Conservation (phyloP, 2,113 vertebrate genomes). For the Tinamus guttatus region DNA sequence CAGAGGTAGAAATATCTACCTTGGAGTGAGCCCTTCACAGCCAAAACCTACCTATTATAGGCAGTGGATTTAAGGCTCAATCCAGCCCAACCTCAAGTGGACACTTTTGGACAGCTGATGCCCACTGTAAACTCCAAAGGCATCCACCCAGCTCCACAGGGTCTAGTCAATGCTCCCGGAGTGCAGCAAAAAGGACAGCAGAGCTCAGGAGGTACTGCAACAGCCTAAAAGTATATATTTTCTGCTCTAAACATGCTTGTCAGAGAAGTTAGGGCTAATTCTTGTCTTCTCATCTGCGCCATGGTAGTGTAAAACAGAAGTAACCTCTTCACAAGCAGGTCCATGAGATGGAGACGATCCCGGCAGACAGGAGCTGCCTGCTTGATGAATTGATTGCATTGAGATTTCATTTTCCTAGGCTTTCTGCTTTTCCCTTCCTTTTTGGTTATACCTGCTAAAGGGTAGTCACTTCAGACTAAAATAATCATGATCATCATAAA, state of each 20-base stretch:
- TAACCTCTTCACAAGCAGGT: not conserved
- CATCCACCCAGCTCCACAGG: too few species aligned
- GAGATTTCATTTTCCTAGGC: conserved; percentile 2
- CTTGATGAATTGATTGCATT: conserved; percentile 18
- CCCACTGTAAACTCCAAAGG: not conserved
- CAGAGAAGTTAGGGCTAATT: not conserved
- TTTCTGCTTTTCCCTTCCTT: not conserved
- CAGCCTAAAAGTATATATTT: not conserved
- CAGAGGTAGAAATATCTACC: not conserved
- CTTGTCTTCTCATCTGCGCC: not conserved
- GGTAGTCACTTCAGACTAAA: conserved; percentile 11
- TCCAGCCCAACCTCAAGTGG: not conserved
- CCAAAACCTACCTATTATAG: not conserved
- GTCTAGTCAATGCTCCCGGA: not conserved
- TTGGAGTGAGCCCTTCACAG: not conserved
- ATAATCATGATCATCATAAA: conserved; percentile 33
- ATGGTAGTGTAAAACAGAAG: not conserved
- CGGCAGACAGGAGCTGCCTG: not conserved
- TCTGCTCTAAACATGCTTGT: not conserved
- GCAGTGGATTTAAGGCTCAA: not conserved
- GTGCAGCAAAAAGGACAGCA: not conserved
- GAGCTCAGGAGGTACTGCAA: not conserved
- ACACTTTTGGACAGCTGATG: not conserved
- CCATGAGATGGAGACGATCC: not conserved
- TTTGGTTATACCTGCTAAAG: conserved; percentile 6